These are phyloP conservation scores for Oenanthe oenanthe DNA, from an alignment of 2,113 vertebrate genomes.

Conservation along the genomic window DNA sequence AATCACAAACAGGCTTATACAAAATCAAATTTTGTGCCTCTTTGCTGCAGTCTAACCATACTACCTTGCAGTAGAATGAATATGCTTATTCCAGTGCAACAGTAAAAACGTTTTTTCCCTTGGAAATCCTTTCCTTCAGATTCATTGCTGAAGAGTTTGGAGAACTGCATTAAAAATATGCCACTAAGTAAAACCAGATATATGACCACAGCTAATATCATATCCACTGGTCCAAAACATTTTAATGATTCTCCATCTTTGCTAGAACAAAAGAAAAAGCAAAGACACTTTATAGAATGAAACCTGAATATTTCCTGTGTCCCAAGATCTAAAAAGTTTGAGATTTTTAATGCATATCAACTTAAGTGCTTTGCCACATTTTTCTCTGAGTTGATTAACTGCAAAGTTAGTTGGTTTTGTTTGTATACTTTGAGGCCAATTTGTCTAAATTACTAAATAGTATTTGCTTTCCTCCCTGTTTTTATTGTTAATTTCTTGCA, in stretches of 20 bases:
- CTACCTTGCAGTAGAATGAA: not conserved
- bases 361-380: not conserved
- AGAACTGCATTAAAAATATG: not conserved
- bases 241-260: not conserved
- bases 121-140: not conserved
- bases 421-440: not conserved
- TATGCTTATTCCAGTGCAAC: not conserved
- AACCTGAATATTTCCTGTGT: not conserved
- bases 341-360: not conserved
- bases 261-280: not conserved
- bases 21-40: not conserved
- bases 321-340: not conserved
- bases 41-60: not conserved
- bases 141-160: not conserved
- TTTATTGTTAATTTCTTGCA: not conserved
- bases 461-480: not conserved
- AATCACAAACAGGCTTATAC: not conserved
- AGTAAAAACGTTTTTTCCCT: not conserved
- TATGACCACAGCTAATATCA: not conserved
- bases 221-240: not conserved
- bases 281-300: not conserved
- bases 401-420: not conserved
- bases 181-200: not conserved
- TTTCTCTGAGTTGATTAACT: not conserved
- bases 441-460: not conserved